A percentile compares a stretch with the other conserved stretches of the same genome.
Evolutionary conservation across 2,888 invertebrate genomes (phyloP).

Genomic region (Helleia helle): DNA sequence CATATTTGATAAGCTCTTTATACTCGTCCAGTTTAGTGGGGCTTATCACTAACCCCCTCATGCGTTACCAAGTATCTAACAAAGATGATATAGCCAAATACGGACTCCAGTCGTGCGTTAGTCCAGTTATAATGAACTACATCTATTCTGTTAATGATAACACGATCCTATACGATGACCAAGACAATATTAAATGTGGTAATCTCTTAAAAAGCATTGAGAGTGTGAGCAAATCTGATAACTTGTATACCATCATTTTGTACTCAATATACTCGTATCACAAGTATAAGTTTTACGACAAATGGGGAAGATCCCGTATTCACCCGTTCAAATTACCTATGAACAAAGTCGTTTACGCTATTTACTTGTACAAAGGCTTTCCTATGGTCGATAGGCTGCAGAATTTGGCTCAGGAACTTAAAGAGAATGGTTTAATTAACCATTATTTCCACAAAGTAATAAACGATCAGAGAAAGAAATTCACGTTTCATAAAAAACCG

Average conservation of each 20-base stretch:
- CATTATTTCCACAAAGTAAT: slow-evolving; percentile 13
- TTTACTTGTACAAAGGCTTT: slow-evolving; percentile 46
- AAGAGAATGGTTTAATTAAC: slow-evolving; percentile 31
- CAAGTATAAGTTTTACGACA: slow-evolving; percentile 27
- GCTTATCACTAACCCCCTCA: slow-evolving; percentile 29
- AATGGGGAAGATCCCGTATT: slow-evolving; percentile 24
- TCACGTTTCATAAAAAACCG: slow-evolving; percentile 4
- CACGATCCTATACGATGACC: slow-evolving; percentile 5
- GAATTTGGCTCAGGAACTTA: slow-evolving; percentile 26
- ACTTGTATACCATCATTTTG: slow-evolving; percentile 30
- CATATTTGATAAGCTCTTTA: slow-evolving; percentile 32
- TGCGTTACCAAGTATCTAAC: slow-evolving; percentile 33
- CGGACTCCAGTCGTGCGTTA: slow-evolving; percentile 36
- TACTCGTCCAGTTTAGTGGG: slow-evolving; percentile 38
- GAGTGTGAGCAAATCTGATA: slow-evolving; percentile 27
- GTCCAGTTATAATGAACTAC: slow-evolving; percentile 24
- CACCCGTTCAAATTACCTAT: slow-evolving; percentile 27
- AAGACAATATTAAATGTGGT: slow-evolving; percentile 17
- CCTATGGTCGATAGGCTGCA: slow-evolving; percentile 30
- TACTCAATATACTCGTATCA: slow-evolving; percentile 30
- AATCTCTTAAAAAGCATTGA: slow-evolving; percentile 28
- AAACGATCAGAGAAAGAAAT: slow-evolving; percentile 7
- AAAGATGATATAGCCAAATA: slow-evolving; percentile 24
- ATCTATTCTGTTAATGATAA: slow-evolving; percentile 10
- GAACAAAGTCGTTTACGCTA: slow-evolving; percentile 34